Evolutionary conservation across 2,797 vertebrate genomes (phyloP).

Genomic region (Sebastes kiyomatsui): DNA sequence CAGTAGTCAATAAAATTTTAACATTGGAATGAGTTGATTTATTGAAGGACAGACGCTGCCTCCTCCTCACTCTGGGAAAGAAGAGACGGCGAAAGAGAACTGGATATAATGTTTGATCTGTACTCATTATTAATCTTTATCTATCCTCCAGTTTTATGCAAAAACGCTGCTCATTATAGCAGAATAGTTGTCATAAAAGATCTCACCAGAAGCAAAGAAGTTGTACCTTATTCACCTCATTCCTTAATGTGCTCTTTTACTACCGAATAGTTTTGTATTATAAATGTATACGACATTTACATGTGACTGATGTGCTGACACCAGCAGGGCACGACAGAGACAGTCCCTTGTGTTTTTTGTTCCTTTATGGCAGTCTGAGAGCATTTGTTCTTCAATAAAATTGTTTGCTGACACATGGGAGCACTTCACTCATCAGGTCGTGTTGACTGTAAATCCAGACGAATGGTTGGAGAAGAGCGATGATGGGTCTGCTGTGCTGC

Average conservation of each 20-base stretch:
- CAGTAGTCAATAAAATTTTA: neutral
- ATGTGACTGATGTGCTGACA: neutral
- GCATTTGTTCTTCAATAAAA: constrained; percentile 49
- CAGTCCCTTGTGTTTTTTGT: constrained; percentile 29
- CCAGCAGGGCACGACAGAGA: neutral
- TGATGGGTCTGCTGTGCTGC: constrained; percentile 22
- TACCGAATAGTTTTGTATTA: neutral
- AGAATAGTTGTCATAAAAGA: neutral
- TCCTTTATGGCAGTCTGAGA: neutral
- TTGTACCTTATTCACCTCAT: neutral
- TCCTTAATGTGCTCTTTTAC: neutral
- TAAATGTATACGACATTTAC: neutral
- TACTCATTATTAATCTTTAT: constrained; percentile 1
- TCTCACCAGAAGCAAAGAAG: neutral
- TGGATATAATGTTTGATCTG: neutral
- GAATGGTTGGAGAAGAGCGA: constrained; percentile 15
- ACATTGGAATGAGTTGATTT: neutral
- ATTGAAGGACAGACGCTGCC: neutral
- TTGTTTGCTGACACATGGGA: constrained; percentile 60
- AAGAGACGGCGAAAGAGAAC: neutral
- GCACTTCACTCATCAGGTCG: constrained; percentile 33
- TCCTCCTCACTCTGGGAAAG: constrained; percentile 8
- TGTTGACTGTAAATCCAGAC: constrained; percentile 79
- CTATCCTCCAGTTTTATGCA: neutral
- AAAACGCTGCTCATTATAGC: neutral